Base-by-base conservation (phyloP, 2,888 invertebrate species). In the Sisyra nigra region DNA sequence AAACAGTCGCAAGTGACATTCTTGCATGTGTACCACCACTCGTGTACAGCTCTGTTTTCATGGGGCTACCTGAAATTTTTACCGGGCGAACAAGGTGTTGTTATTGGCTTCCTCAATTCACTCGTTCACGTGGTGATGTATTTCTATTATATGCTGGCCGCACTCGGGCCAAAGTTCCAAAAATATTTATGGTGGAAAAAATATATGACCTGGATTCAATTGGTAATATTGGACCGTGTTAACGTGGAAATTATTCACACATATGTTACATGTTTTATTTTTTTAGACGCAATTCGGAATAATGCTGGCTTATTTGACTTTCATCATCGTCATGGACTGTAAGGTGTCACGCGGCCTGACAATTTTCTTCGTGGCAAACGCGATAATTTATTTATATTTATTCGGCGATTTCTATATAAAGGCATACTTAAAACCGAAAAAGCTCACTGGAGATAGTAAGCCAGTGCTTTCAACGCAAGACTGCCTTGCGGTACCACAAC, bases 1-100 rank as follows among this genome's bases (percentile, higher is more conserved):
- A 92, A 92, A 62, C 80, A 85, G 53, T 78, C 77, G 44, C 92
- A 92, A 62, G 80, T 92, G 17, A 78, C 87, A 0, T 84, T 86
- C 57, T 71, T 93, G 13, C 92, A 92, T 56, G 77, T 92, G 10
- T 91, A 89, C 56, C 92, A 92, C 61, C 92, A 92, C 58, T 71
- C 79, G 2, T 68, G 80, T 57, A 85, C 83, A 65, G 87, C 81
- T 17, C 62, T 84, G 46, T 76, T 82, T 58, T 77, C 79, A 1
- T 87, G 85, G 85, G 77, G 80, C 14, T 86, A 83, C 40, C 66
- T 78, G 15, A 81, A 81, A 59, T 87, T 78, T 57, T 65, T 83
- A 44, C 80, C 86, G 58, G 83, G 75, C 74, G 63, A 67, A 48
- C 67, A 67, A 54, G 63, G 66, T 31, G 58, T 64, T 24, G 57